phyloP scores from a whole-genome alignment of 2,113 vertebrate genomes.

The Zonotrichia leucophrys region DNA sequence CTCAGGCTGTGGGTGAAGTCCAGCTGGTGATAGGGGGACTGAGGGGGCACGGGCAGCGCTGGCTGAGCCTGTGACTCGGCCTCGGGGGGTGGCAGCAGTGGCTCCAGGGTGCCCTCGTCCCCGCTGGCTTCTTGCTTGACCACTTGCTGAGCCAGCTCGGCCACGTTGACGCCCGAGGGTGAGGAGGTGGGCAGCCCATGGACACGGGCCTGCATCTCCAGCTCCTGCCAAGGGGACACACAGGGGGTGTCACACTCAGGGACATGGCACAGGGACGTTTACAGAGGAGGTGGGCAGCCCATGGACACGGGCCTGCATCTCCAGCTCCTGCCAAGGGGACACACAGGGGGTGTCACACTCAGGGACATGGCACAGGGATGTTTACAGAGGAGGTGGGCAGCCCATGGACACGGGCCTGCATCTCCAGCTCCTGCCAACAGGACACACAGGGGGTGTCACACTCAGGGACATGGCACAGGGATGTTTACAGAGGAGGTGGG shows the following conservation, averaged over 20 bases:
- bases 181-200: constrained; percentile 89
- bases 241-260: not conserved
- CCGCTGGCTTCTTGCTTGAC: constrained; percentile 87
- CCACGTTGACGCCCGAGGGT: constrained; percentile 82
- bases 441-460: too few species aligned
- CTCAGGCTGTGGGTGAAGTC: constrained; percentile 89
- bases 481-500: too few species aligned
- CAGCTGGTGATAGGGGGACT: constrained; percentile 79
- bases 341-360: too few species aligned
- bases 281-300: not conserved
- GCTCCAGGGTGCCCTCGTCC: constrained; percentile 76
- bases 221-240: constrained; percentile 78
- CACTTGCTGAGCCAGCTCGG: constrained; percentile 81
- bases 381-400: too few species aligned
- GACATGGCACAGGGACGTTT: too few species aligned
- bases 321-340: too few species aligned
- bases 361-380: too few species aligned
- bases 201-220: constrained; percentile 94
- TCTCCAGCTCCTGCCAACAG: too few species aligned
- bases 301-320: too few species aligned
- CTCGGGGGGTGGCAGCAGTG: constrained; percentile 67
- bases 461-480: too few species aligned
- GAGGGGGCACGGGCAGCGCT: constrained; percentile 67
- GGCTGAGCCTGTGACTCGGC: constrained; percentile 60
- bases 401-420: too few species aligned